These are phyloP conservation scores for Drosophila bipectinata DNA, from an alignment of 1,140 invertebrate species.

Conservation along the genomic window DNA sequence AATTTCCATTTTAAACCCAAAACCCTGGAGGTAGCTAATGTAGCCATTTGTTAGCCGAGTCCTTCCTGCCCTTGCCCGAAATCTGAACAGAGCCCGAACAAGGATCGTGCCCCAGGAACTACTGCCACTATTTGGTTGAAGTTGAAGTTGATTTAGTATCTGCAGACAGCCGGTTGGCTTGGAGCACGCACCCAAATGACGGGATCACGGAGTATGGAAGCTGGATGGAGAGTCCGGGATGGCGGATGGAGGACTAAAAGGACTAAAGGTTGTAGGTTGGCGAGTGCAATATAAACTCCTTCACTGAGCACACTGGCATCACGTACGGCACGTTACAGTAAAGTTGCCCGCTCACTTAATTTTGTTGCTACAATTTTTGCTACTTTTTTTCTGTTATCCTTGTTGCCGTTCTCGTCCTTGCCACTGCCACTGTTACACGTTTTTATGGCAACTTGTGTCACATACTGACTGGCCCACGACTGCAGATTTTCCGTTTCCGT, in stretches of 20 bases:
- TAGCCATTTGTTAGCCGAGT: not conserved
- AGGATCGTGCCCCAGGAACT: slow-evolving; percentile 49
- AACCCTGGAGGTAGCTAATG: not conserved
- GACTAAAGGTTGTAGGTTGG: slow-evolving; percentile 2
- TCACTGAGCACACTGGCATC: slow-evolving; percentile 30
- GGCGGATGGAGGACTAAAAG: not conserved
- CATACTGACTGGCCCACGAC: slow-evolving; percentile 33
- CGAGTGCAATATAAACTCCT: slow-evolving; percentile 21
- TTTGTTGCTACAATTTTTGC: slow-evolving; percentile 34
- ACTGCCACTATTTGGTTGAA: slow-evolving; percentile 2
- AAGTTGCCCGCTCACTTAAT: slow-evolving; percentile 70
- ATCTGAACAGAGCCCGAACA: slow-evolving; percentile 3
- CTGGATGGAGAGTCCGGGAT: not conserved
- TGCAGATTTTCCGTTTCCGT: slow-evolving; percentile 34
- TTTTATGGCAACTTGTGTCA: slow-evolving; percentile 63
- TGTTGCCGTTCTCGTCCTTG: slow-evolving; percentile 2
- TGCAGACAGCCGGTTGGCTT: slow-evolving; percentile 69
- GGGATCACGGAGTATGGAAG: slow-evolving; percentile 16
- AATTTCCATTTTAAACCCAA: slow-evolving; percentile 6
- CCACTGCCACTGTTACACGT: slow-evolving; percentile 53
- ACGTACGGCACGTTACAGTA: slow-evolving; percentile 72
- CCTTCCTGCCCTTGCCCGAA: not conserved
- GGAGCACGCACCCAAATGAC: slow-evolving; percentile 40
- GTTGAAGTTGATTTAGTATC: slow-evolving; percentile 80
- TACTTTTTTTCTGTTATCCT: not conserved